These are phyloP conservation scores for Rhagonycha lutea DNA, from an alignment of 2,888 invertebrate genomes.

Conservation along the genomic window DNA sequence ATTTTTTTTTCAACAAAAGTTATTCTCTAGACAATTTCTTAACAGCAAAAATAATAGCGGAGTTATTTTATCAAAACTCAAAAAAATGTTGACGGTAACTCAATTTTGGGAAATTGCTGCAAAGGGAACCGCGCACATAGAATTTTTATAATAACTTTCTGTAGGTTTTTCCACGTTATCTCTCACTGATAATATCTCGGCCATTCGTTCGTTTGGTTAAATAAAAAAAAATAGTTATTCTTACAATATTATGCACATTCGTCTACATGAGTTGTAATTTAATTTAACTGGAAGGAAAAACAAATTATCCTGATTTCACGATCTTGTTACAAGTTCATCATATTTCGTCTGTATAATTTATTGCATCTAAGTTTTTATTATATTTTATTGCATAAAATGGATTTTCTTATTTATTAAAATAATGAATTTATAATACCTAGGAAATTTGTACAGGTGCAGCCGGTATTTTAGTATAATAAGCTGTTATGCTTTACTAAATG, in stretches of 20 bases:
- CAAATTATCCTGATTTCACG: not conserved
- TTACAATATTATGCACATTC: no score
- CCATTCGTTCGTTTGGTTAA: no score
- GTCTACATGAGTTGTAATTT: no score
- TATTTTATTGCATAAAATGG: not conserved
- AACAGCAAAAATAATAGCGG: not conserved
- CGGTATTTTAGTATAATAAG: not conserved
- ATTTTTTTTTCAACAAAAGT: not conserved
- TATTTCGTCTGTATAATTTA: not conserved
- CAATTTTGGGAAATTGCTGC: not conserved
- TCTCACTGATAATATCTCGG: no score
- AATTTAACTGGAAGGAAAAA: no score
- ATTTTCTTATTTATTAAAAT: not conserved
- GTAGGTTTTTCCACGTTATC: not conserved
- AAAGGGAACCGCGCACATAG: not conserved
- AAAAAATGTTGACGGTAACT: not conserved
- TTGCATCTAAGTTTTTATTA: not conserved
- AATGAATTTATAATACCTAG: not conserved
- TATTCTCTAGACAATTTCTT: not conserved
- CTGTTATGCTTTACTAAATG: not conserved
- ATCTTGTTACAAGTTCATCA: not conserved
- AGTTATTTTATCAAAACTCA: not conserved
- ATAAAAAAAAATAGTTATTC: no score
- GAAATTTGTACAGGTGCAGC: not conserved
- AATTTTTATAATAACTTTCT: not conserved